Base-by-base conservation (phyloP, 2,797 vertebrate genomes). In the Poeciliopsis paucimaculata region DNA sequence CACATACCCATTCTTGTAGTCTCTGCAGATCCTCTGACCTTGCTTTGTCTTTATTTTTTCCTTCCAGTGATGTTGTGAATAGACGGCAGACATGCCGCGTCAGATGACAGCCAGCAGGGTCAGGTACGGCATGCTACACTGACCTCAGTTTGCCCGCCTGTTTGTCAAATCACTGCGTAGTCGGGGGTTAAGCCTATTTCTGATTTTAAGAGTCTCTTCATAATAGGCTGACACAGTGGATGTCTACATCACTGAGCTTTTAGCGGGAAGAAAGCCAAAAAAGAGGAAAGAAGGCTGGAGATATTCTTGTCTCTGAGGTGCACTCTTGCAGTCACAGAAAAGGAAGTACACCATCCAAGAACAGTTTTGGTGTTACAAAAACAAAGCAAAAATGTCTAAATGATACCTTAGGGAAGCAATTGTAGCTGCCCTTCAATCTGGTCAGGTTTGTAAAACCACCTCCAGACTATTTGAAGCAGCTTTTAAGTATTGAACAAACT, bases 141-240 rank as follows among this genome's bases (percentile, higher is more conserved):
- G 86, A 88, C 89, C 87, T 75, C 84, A 73, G 83, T 82, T 82
- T 51, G 75, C 77, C 82, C 74, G 87, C 87, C 86, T 46, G 62
- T 82, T 89, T 89, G 85, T 90, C 92, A 92, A 86, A 91, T 75
- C 41, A 77, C 80, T 91, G 91, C 88, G 86, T 89, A 84, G 70
- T 92, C 89, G 79, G 82, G 89, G 88, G 84, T 90, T 82, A 18
- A 78, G 86, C 74, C 89, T 51, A 81, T 89, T 92, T 84, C 87
- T 86, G 87, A 8, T 81, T 86, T 60, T 84, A 16, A 90, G 84
- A 81, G 72, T 73, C 74, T 66, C 84, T 83, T 81, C 34, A 62
- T 88, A 82, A 84, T 78, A 77, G 78, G 71, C 57, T 71, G 82
- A 77, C 73, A 51, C 70, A 28, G 41, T 7, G 55, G 75, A 46